A percentile compares a stretch with the other conserved stretches of the same genome.
These are phyloP conservation scores for Apteryx mantelli DNA, from an alignment of 2,113 vertebrate species.

Conservation along the genomic window DNA sequence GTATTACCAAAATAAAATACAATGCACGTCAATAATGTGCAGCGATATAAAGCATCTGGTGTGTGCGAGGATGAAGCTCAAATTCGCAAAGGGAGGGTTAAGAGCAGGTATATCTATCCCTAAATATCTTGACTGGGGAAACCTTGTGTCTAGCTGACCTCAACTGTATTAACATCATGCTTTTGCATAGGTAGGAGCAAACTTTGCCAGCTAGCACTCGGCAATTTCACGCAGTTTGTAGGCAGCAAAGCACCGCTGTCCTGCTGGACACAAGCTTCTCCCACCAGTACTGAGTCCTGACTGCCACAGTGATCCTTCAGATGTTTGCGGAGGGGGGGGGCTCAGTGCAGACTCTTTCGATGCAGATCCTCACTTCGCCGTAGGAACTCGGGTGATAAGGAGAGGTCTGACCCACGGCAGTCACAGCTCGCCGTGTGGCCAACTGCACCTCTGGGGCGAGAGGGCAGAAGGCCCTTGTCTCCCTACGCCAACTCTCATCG, in stretches of 20 bases:
- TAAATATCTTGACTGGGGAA: no score
- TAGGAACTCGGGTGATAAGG: fast-evolving
- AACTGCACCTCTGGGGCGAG: neutral
- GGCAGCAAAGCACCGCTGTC: neutral
- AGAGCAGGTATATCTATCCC: neutral
- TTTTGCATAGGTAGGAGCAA: neutral
- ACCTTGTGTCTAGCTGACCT: fast-evolving
- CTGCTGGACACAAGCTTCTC: neutral
- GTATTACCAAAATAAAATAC: neutral
- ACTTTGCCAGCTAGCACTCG: neutral
- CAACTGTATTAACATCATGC: fast-evolving
- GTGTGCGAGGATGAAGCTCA: neutral
- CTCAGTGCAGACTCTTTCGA: neutral
- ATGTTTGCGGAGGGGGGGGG: no score
- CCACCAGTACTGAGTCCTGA: neutral
- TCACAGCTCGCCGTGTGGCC: neutral
- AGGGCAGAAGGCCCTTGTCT: fast-evolving
- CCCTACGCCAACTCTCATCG: no score
- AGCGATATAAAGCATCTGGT: neutral
- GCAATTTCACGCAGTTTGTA: neutral
- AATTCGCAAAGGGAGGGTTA: neutral
- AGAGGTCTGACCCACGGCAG: neutral
- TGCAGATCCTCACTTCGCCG: neutral
- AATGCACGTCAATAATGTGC: neutral
- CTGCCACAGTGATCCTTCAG: neutral